phyloP scores from a whole-genome alignment of 2,113 vertebrate genomes.

The Climacteris rufus region DNA sequence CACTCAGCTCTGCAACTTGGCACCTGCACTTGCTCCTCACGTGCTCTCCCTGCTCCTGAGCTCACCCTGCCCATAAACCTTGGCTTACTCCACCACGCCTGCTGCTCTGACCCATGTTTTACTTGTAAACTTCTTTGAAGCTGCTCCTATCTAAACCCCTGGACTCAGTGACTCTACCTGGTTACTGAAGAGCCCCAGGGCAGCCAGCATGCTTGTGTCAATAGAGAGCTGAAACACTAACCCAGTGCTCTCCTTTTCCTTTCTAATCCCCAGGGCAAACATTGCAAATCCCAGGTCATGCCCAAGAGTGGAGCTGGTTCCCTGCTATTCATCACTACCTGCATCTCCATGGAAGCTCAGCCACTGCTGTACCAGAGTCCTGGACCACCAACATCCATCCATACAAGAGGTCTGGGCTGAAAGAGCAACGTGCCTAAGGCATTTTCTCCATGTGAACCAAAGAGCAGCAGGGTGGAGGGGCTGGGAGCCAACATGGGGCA shows the following conservation, averaged over 20 bases:
- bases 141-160: conserved; percentile 6
- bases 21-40: neutral
- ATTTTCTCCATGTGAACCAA: neutral
- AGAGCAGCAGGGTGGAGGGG: neutral
- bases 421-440: neutral
- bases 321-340: neutral
- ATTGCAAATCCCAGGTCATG: neutral
- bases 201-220: conserved; percentile 7
- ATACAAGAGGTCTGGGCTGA: neutral
- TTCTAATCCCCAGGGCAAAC: neutral
- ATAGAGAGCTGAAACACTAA: neutral
- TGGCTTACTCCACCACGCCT: conserved; percentile 28
- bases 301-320: neutral
- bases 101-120: conserved; percentile 30
- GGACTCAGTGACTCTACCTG: neutral
- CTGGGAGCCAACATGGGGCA: neutral
- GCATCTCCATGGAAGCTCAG: neutral
- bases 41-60: neutral
- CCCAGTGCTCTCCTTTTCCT: neutral
- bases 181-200: neutral
- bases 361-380: neutral
- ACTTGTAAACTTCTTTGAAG: conserved; percentile 35
- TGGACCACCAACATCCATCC: neutral
- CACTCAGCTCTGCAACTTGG: neutral
- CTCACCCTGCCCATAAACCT: conserved; percentile 30